A percentile compares a stretch with the other conserved stretches of the same genome.
phyloP scores from a whole-genome alignment of 1,140 invertebrate species.

The Phocides pigmalion region DNA sequence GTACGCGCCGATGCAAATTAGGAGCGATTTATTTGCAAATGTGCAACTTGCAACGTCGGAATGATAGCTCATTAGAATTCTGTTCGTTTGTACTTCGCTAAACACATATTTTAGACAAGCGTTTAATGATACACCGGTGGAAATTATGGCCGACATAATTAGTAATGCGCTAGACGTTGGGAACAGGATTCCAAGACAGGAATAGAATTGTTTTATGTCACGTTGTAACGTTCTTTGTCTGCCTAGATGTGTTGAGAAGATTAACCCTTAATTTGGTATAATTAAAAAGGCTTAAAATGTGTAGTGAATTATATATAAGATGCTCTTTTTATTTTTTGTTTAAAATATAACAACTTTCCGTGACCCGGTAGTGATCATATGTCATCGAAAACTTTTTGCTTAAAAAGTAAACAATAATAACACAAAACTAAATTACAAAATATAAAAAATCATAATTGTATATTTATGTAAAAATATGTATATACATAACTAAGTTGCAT shows the following conservation, averaged over 20 bases:
- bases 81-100: conserved; percentile 17
- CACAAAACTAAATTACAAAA: too few species aligned
- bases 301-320: too few species aligned
- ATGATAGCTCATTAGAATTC: conserved; percentile 31
- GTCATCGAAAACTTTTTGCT: too few species aligned
- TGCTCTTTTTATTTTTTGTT: too few species aligned
- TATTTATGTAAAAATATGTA: too few species aligned
- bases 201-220: conserved; percentile 13
- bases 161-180: conserved; percentile 18
- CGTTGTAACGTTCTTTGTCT: conserved; percentile 13
- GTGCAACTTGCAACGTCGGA: conserved; percentile 16
- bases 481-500: too few species aligned
- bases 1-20: conserved; percentile 28
- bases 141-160: conserved; percentile 32
- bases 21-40: conserved; percentile 26
- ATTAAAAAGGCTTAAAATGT: too few species aligned
- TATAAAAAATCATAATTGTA: too few species aligned
- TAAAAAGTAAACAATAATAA: too few species aligned
- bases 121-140: conserved; percentile 26
- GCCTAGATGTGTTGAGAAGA: background rate
- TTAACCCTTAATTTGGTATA: too few species aligned
- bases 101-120: conserved; percentile 31
- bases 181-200: conserved; percentile 23
- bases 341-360: too few species aligned
- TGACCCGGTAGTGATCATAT: too few species aligned